Percentiles rank a stretch among this genome's conserved stretches.
phyloP scores from a whole-genome alignment of 2,888 invertebrate genomes.

The Torymus auratus region DNA sequence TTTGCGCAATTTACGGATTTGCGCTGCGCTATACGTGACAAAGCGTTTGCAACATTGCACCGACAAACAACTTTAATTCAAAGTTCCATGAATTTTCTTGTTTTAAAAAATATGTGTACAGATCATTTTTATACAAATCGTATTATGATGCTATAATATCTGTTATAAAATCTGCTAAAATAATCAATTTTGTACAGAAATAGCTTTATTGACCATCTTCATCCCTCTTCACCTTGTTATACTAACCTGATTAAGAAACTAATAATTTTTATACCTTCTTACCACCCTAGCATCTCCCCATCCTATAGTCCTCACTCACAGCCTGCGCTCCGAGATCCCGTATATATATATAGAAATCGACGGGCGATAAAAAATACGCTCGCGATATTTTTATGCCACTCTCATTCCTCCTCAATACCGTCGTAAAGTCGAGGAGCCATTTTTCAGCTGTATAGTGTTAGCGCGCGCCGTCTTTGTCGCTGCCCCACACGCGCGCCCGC shows the following conservation, averaged over 20 bases:
- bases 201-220: no score
- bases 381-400: slow-evolving; percentile 45
- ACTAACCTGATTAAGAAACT: no score
- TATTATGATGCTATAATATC: no score
- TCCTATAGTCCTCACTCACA: background rate
- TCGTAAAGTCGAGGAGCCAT: slow-evolving; percentile 52
- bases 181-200: no score
- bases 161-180: no score
- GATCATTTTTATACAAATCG: no score
- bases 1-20: slow-evolving; percentile 51
- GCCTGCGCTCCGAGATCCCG: background rate
- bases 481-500: background rate
- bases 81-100: background rate
- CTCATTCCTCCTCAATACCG: slow-evolving; percentile 32
- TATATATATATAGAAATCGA: slow-evolving; percentile 41
- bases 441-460: slow-evolving; percentile 48
- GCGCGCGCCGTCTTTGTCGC: slow-evolving; percentile 29
- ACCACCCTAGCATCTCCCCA: no score
- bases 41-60: slow-evolving; percentile 9
- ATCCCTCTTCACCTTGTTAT: no score
- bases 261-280: no score
- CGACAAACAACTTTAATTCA: background rate
- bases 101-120: background rate
- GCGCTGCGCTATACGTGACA: background rate
- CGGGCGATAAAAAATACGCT: slow-evolving; percentile 41